Conservation (phyloP, 2,113 vertebrate species). For the Malurus elegans region DNA sequence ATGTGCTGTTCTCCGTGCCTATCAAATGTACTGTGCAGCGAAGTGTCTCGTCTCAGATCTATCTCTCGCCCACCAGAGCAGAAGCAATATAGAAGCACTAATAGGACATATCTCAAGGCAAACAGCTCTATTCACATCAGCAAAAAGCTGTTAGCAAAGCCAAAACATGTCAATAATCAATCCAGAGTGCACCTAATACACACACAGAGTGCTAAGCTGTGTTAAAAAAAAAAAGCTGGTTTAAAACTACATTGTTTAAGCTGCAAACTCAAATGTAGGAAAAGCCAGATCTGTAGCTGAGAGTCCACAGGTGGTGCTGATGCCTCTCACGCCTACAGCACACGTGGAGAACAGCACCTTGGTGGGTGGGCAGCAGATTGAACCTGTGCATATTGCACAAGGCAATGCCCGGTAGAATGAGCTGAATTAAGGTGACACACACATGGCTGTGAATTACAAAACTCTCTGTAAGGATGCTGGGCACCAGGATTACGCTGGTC, state of each 20-base stretch:
- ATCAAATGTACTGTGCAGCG: not conserved
- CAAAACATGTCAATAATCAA: not conserved
- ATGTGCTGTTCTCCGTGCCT: not conserved
- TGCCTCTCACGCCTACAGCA: not conserved
- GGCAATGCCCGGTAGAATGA: not conserved
- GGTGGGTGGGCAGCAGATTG: rapidly evolving
- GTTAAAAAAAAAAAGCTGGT: not conserved
- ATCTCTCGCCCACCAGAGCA: not conserved
- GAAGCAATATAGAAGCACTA: not conserved
- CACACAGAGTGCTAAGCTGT: not conserved
- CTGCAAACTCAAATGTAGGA: not conserved
- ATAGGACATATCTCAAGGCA: not conserved
- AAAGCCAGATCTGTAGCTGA: not conserved
- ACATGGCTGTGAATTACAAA: not conserved
- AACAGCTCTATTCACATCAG: not conserved
- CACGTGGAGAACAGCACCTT: rapidly evolving
- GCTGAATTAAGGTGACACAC: not conserved
- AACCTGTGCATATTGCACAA: rapidly evolving
- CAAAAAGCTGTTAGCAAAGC: not conserved
- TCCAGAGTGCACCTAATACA: not conserved
- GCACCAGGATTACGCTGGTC: not conserved
- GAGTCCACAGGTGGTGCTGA: rapidly evolving
- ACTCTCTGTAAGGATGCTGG: not conserved
- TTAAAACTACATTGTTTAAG: not conserved
- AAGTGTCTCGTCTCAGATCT: not conserved